A percentile compares a stretch with the other conserved stretches of the same genome.
Conservation (phyloP, 1,140 invertebrate species). For the Achatina immaculata region DNA sequence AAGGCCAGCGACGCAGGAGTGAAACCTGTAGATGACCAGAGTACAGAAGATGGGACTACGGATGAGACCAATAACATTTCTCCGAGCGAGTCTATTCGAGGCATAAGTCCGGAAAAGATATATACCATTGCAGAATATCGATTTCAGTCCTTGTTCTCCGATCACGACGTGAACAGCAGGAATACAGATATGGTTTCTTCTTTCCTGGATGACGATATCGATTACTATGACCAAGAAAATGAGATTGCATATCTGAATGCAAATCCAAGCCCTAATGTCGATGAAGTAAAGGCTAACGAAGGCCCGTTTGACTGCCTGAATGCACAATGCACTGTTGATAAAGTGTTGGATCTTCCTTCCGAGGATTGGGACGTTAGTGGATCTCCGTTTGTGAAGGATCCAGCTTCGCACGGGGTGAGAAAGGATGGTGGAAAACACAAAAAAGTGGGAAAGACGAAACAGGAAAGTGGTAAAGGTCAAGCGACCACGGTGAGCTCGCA, state of each 20-base stretch:
- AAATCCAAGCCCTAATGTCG: neutral
- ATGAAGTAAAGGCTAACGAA: too few species aligned
- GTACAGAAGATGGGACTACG: neutral
- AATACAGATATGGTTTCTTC: too few species aligned
- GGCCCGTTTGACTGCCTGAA: too few species aligned
- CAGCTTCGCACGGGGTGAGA: neutral
- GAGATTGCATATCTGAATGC: neutral
- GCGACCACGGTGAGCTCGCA: neutral
- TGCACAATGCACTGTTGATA: too few species aligned
- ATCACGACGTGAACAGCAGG: too few species aligned
- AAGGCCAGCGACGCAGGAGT: neutral
- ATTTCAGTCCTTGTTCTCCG: too few species aligned
- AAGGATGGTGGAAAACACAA: conserved; percentile 9
- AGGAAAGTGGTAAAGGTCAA: neutral
- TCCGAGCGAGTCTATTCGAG: neutral
- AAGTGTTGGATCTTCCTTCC: neutral
- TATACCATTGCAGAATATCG: neutral
- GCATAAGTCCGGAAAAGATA: neutral
- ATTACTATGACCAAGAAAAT: neutral
- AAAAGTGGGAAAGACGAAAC: conserved; percentile 1
- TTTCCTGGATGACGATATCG: neutral
- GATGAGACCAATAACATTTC: neutral
- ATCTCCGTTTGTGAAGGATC: neutral
- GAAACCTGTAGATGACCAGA: neutral
- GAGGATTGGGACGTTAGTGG: neutral